Base-by-base conservation (phyloP, 2,888 invertebrate genomes). In the Laspeyria flexula region DNA sequence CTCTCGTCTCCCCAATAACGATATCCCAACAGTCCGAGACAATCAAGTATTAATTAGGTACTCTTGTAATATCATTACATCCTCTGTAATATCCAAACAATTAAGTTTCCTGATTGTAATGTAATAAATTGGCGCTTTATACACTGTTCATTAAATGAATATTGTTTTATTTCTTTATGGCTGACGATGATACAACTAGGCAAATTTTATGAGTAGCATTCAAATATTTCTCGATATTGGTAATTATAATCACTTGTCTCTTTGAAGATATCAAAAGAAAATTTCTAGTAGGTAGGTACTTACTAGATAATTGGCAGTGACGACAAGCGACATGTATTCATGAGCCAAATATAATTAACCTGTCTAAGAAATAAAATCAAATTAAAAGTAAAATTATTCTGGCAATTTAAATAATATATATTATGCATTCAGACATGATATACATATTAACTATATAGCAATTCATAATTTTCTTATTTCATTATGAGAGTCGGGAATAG, bases 281-380 rank as follows among this genome's bases (percentile, higher is more conserved):
- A n/a, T n/a, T n/a, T n/a, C n/a, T n/a, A n/a, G n/a, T n/a, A n/a
- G n/a, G n/a, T n/a, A n/a, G n/a, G n/a, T n/a, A n/a, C n/a, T n/a
- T n/a, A n/a, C n/a, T 43, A 42, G 35, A 57, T 61, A 70, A 70
- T 69, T 62, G 55, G 44, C 38, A 53, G 38, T 12, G 30, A 27
- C 31, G 35, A 15, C 21, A 11, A 10, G 16, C 11, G 21, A 13
- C 21, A 27, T 38, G 18, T 30, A 31, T 38, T 42, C 12, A 18
- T 27, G 38, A 41, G 49, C 44, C n/a, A 43, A 45, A 34, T 43
- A 3, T 25, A 6, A 25, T 25, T 7, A 25, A 6, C 4, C 3
- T n/a, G n/a, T n/a, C n/a, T n/a, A n/a, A n/a, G 25, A 7, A 6
- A 25, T 25, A 6, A 25, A 25, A 25, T 1, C 25, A 25, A 18